These are phyloP conservation scores for Syngnathus rostellatus DNA, from an alignment of 2,797 vertebrate species.

Conservation along the genomic window DNA sequence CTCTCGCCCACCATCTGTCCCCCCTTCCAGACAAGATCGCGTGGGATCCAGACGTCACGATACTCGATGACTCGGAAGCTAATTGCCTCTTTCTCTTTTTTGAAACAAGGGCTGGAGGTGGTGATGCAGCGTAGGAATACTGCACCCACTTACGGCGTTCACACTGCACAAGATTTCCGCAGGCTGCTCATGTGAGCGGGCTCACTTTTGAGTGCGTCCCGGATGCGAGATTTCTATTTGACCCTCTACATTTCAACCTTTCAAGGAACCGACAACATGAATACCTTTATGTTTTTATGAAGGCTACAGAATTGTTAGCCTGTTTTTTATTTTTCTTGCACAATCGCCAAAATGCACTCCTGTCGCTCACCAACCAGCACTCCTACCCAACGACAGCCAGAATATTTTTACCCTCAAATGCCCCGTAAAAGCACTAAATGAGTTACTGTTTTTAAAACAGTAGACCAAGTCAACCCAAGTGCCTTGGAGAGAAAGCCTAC, in stretches of 20 bases:
- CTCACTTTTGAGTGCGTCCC: conserved; percentile 27
- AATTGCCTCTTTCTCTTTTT: conserved; percentile 66
- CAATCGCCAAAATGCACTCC: conserved; percentile 11
- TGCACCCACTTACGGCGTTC: conserved; percentile 41
- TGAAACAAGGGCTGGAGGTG: conserved; percentile 68
- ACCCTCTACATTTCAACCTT: conserved; percentile 13
- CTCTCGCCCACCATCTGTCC: conserved; percentile 13
- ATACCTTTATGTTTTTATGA: conserved; percentile 9
- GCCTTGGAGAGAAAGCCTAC: neutral
- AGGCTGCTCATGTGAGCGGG: conserved; percentile 37
- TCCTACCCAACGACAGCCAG: neutral
- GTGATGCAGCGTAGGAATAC: conserved; percentile 56
- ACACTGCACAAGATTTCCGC: conserved; percentile 48
- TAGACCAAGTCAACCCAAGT: conserved; percentile 20
- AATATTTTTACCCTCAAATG: conserved; percentile 3
- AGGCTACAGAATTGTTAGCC: conserved; percentile 21
- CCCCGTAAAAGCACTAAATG: conserved; percentile 18
- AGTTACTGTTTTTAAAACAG: conserved; percentile 31
- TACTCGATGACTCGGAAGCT: conserved; percentile 42
- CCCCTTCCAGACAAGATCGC: conserved; percentile 12
- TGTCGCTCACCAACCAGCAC: neutral
- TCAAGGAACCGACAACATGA: neutral
- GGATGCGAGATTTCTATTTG: conserved; percentile 40
- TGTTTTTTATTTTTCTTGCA: conserved; percentile 6
- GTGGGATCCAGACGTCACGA: conserved; percentile 27